phyloP scores from a whole-genome alignment of 2,113 vertebrate species.

The Tenebrosternarchus preto region DNA sequence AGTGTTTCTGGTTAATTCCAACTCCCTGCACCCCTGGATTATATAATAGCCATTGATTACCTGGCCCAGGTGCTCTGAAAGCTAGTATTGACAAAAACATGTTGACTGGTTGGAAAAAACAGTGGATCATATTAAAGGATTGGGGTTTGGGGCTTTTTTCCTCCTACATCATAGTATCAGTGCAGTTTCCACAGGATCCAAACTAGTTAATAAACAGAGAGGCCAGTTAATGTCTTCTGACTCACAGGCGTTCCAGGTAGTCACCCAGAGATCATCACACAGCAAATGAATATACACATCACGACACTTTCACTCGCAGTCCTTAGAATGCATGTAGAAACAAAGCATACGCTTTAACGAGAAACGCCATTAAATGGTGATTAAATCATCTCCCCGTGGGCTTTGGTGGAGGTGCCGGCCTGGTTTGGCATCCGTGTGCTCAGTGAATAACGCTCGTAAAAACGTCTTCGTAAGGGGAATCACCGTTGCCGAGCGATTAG shows the following conservation, averaged over 20 bases:
- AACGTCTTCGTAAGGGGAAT: not conserved
- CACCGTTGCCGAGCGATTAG: slow-evolving; percentile 8
- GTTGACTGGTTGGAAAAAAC: too few relatives aligned
- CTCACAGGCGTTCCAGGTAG: not conserved
- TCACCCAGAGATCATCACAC: not conserved
- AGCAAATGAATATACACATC: not conserved
- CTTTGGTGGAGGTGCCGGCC: not conserved
- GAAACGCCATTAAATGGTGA: slow-evolving; percentile 17
- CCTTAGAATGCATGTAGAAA: not conserved
- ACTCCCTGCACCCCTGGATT: not conserved
- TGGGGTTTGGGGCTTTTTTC: not conserved
- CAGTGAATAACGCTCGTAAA: slow-evolving; percentile 19
- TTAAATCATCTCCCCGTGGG: slow-evolving; percentile 11
- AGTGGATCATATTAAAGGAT: not conserved
- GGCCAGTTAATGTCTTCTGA: slow-evolving; percentile 2
- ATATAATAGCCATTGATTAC: too few relatives aligned
- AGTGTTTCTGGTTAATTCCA: not conserved
- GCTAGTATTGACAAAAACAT: too few relatives aligned
- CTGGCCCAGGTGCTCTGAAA: too few relatives aligned
- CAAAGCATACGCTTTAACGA: slow-evolving; percentile 1
- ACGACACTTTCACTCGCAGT: not conserved
- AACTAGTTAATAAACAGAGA: not conserved
- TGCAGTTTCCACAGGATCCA: not conserved
- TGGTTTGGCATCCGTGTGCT: not conserved
- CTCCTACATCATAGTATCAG: not conserved